Conservation (phyloP, 2,113 vertebrate species). For the Paedocypris sp. region DNA sequence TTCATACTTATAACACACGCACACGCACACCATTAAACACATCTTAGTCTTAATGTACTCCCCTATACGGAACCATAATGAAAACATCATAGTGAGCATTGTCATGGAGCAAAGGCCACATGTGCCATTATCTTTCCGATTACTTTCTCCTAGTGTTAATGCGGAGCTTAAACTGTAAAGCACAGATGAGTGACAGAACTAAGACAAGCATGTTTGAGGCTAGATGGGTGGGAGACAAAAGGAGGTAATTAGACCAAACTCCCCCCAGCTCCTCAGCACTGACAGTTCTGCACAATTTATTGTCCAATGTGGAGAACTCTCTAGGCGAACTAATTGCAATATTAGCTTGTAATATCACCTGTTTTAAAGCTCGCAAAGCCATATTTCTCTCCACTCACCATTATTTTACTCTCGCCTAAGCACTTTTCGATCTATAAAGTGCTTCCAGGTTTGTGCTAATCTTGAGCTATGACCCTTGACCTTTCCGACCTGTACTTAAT, state of each 20-base stretch:
- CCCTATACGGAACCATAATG: neutral
- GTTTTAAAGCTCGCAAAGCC: constrained; percentile 34
- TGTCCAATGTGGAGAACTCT: constrained; percentile 44
- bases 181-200: constrained; percentile 16
- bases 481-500: constrained; percentile 32
- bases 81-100: neutral
- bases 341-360: constrained; percentile 64
- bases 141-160: neutral
- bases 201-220: neutral
- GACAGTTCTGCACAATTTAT: constrained; percentile 56
- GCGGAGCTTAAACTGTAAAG: neutral
- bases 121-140: neutral
- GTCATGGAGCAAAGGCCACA: neutral
- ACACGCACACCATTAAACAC: neutral
- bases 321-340: constrained; percentile 60
- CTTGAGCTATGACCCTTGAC: constrained; percentile 16
- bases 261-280: constrained; percentile 27
- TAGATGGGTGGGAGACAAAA: neutral
- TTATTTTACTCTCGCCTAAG: constrained; percentile 47
- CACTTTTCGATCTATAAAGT: constrained; percentile 47
- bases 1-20: constrained; percentile 21
- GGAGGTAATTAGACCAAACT: constrained; percentile 53
- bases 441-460: neutral
- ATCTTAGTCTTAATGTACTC: neutral
- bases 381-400: constrained; percentile 42